Evolutionary conservation across 2,797 vertebrate species (phyloP).

Genomic region (Sebastiscus tertius): DNA sequence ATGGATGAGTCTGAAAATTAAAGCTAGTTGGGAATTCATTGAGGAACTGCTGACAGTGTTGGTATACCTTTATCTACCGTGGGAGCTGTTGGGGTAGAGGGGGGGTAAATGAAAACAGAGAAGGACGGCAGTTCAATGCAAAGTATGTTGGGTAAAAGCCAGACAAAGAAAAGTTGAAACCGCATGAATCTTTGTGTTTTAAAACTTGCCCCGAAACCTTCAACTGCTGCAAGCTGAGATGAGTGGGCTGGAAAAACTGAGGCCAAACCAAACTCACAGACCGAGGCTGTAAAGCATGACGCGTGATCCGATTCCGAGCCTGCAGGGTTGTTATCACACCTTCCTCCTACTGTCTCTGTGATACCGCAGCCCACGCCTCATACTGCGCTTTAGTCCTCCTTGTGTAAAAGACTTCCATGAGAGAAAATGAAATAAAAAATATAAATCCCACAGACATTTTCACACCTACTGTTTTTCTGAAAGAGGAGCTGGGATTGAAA

Average conservation of each 20-base stretch:
- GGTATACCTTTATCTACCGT: slow-evolving; percentile 66
- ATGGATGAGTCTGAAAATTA: slow-evolving; percentile 77
- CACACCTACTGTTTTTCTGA: slow-evolving; percentile 57
- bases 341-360: slow-evolving; percentile 56
- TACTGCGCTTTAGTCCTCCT: slow-evolving; percentile 26
- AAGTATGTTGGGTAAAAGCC: slow-evolving; percentile 38
- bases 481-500: slow-evolving; percentile 51
- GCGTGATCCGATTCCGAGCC: slow-evolving; percentile 47
- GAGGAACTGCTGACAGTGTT: slow-evolving; percentile 74
- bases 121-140: slow-evolving; percentile 29
- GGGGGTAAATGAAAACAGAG: slow-evolving; percentile 11
- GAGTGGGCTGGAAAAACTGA: slow-evolving; percentile 50
- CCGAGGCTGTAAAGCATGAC: slow-evolving; percentile 34
- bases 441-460: slow-evolving; percentile 44
- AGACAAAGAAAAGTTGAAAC: slow-evolving; percentile 16
- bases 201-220: slow-evolving; percentile 28
- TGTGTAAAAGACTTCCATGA: slow-evolving; percentile 27
- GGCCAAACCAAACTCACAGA: slow-evolving; percentile 36
- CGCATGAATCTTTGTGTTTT: slow-evolving; percentile 16
- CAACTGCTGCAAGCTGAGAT: slow-evolving; percentile 24
- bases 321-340: slow-evolving; percentile 61
- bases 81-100: slow-evolving; percentile 5
- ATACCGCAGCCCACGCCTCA: slow-evolving; percentile 53
- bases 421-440: slow-evolving; percentile 26
- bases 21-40: slow-evolving; percentile 66